These are phyloP conservation scores for Lutra lutra DNA, from an alignment of 2,797 vertebrate species.

Conservation along the genomic window DNA sequence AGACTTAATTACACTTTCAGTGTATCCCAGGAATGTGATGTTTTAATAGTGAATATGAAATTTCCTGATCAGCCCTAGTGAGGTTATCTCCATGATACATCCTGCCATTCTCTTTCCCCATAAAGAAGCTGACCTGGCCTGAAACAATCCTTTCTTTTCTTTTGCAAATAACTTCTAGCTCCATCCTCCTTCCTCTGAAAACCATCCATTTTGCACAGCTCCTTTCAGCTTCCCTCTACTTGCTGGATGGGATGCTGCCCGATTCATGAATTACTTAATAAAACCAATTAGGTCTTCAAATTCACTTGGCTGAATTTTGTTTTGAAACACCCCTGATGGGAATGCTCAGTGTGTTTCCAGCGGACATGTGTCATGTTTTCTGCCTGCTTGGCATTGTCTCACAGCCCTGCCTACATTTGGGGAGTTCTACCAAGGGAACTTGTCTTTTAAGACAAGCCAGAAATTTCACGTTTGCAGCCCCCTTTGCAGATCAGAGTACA, in stretches of 20 bases:
- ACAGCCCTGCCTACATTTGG: not conserved
- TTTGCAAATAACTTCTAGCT: not conserved
- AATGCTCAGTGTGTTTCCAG: rapidly evolving
- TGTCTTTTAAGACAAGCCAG: not conserved
- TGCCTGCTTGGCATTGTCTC: not conserved
- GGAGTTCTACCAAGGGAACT: not conserved
- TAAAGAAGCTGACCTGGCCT: not conserved
- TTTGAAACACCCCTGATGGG: not conserved
- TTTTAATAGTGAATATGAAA: not conserved
- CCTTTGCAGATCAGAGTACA: not conserved
- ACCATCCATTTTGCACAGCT: not conserved
- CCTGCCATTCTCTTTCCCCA: not conserved
- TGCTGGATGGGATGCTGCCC: not conserved
- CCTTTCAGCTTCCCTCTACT: not conserved
- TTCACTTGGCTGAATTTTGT: not conserved
- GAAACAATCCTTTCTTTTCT: not conserved
- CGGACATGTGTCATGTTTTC: not conserved
- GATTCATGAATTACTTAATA: not conserved
- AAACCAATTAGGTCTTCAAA: not conserved
- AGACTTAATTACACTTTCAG: not conserved
- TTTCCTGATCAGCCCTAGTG: not conserved
- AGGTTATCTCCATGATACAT: not conserved
- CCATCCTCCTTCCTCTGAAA: not conserved
- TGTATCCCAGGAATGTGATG: not conserved
- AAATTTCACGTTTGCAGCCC: not conserved